Conservation (phyloP, 2,113 vertebrate genomes). For the Sylvia atricapilla region DNA sequence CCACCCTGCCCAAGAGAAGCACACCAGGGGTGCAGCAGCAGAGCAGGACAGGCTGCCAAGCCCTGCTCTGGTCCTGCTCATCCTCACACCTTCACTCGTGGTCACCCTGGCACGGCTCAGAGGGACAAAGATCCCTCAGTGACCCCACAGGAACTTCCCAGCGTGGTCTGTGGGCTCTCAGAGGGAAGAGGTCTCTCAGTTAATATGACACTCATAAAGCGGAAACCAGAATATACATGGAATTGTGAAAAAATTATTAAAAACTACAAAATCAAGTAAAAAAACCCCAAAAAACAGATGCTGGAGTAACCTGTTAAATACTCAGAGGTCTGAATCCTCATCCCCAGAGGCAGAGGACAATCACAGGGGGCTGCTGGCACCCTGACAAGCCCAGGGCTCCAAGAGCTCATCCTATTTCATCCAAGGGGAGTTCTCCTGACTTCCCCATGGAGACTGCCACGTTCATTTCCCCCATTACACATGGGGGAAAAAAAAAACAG, state of each 20-base stretch:
- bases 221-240: neutral
- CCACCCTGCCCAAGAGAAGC: neutral
- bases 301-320: neutral
- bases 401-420: neutral
- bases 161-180: fast-evolving
- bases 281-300: neutral
- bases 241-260: neutral
- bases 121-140: neutral
- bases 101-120: fast-evolving
- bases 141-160: neutral
- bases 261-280: neutral
- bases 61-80: neutral
- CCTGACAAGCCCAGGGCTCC: neutral
- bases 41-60: neutral
- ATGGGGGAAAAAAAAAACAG: fast-evolving
- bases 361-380: neutral
- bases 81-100: neutral
- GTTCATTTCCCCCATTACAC: neutral
- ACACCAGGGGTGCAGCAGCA: neutral
- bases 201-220: neutral
- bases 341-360: neutral
- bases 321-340: neutral
- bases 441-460: neutral
- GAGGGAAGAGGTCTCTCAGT: neutral
- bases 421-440: neutral